Evolutionary conservation across 2,888 invertebrate species (phyloP).

Genomic region (Epistrophe grossulariae): DNA sequence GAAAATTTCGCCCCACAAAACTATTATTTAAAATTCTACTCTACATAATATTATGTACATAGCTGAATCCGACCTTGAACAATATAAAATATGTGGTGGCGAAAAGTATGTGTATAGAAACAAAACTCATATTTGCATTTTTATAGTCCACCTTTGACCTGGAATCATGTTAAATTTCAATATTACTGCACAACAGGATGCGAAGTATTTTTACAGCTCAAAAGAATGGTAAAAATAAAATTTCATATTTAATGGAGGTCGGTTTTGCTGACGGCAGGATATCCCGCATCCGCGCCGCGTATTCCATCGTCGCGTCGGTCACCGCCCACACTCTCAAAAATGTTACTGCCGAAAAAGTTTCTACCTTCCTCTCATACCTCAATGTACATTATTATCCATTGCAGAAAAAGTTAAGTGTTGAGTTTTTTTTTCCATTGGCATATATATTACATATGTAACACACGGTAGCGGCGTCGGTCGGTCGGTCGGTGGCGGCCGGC

Average conservation of each 20-base stretch:
- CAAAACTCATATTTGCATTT: conserved; percentile 63
- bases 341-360: conserved; percentile 9
- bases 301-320: no score
- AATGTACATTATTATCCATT: neutral
- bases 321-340: neutral
- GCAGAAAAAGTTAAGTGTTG: conserved; percentile 13
- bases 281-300: neutral
- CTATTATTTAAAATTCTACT: no score
- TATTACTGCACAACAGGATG: conserved; percentile 70
- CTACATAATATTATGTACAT: no score
- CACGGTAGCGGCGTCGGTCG: neutral
- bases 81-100: neutral
- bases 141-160: conserved; percentile 68
- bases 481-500: neutral
- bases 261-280: conserved; percentile 57
- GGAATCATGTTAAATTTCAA: conserved; percentile 70
- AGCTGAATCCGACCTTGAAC: neutral
- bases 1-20: neutral
- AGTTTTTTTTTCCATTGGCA: conserved; percentile 12
- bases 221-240: conserved; percentile 66
- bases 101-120: conserved; percentile 17
- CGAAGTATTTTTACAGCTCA: conserved; percentile 68
- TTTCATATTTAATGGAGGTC: conserved; percentile 70
- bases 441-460: neutral
- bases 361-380: neutral